Base-by-base conservation (phyloP, 2,888 invertebrate species). In the Rhyacophila evoluta region DNA sequence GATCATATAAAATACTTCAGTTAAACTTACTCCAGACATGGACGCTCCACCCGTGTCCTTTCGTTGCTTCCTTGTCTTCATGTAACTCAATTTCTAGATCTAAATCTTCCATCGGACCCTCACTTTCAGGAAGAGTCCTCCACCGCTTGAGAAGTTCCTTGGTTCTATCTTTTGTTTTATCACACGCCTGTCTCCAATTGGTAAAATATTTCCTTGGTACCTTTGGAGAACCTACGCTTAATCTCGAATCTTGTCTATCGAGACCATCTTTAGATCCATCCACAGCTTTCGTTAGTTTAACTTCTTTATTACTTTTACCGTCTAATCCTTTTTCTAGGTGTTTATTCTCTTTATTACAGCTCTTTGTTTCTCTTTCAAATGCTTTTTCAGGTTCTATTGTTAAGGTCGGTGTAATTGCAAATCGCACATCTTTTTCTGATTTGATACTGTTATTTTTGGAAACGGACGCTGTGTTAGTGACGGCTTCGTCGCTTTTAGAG, bases 101-200 rank as follows among this genome's bases (percentile, higher is more conserved):
- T 85, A 87, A 86, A 87, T 88, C 88, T 83, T 86, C 85, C 81
- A 83, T 84, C 2, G 84, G 84, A 1, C 84, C 86, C 71, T 91
- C 91, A 11, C 90, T 88, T 84, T 92, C 93, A 0, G 93, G 93
- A 79, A 93, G 86, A 4, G 93, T 93, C 84, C 93, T 87, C 93
- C 94, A 94, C 83, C 93, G 87, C 85, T 93, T 93, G 83, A 94
- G 86, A 79, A 94, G 87, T 84, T 94, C 94, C 84, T 93, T 93
- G 2, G 94, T 94, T 85, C 92, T 91, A 84, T 94, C 94, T 85
- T 92, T 93, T 28, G 94, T 94, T 85, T 93, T 92, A 86, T 94
- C 94, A 86, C 94, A 94, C 84, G 94, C 94, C 83, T 93, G 92
- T 83, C 91, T 90, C 94, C 94, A 94, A 84, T 94, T 94, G 5